Percentiles rank a stretch among this genome's conserved stretches.
phyloP scores from a whole-genome alignment of 2,113 vertebrate genomes.

The Bos taurus region DNA sequence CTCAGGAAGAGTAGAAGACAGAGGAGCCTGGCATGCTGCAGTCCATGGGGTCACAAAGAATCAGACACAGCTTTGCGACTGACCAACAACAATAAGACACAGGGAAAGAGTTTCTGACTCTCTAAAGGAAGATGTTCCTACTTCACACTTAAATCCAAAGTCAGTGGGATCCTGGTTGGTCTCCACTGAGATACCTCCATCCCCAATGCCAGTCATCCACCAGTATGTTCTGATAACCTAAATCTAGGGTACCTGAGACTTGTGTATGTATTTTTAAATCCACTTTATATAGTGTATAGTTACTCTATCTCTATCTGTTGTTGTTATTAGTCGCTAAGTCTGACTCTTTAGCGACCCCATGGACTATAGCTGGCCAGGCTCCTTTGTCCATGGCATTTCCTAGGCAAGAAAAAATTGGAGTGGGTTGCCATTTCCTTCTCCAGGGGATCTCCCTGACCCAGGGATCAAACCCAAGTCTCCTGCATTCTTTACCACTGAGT shows the following conservation, averaged over 20 bases:
- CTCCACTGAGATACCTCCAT: not conserved
- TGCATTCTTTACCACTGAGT: not conserved
- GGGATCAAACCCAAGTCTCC: not conserved
- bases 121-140: not conserved
- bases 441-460: not conserved
- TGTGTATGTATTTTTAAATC: not conserved
- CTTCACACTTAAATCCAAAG: not conserved
- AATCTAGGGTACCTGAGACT: not conserved
- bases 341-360: not conserved
- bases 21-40: not conserved
- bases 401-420: not conserved
- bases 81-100: not conserved
- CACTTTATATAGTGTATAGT: not conserved
- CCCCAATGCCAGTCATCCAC: not conserved
- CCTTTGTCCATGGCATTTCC: not conserved
- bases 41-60: not conserved
- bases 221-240: not conserved
- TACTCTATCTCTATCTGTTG: not conserved
- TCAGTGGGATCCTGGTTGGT: not conserved
- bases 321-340: not conserved
- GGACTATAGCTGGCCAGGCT: not conserved
- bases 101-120: not conserved
- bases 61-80: not conserved
- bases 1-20: not conserved
- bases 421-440: not conserved